Base-by-base conservation (phyloP, 2,797 vertebrate genomes). In the Clarias platycephalus region DNA sequence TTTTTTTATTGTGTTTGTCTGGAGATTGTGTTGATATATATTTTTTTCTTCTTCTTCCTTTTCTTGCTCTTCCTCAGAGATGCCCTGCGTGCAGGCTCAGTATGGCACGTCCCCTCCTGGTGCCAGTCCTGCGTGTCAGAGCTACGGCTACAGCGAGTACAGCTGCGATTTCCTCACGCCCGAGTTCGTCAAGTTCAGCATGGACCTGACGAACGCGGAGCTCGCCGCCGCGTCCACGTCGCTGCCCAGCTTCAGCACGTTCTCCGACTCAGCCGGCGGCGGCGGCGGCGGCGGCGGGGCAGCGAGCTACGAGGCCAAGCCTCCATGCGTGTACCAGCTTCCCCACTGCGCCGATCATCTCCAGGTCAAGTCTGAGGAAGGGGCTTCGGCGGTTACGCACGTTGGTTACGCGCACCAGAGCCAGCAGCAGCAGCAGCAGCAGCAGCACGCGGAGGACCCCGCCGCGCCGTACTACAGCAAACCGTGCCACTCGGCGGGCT, bases 141-240 rank as follows among this genome's bases (percentile, higher is more conserved):
- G 94, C 96, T 98, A 98, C 97, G 96, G 95, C 93, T 98, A 97
- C 96, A 97, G 95, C 95, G 97, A 98, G 89, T 97, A 96, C 95
- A 96, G 95, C 96, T 97, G 97, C 92, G 98, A 98, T 92, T 97
- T 99, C 95, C 94, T 99, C 91, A 99, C 97, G 16, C 97, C 98
- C 89, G 98, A 99, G 95, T 99, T 99, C 86, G 97, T 99, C 90
- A 99, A 99, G 96, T 99, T 98, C 95, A 99, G 98, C 96, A 99
- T 99, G 98, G 98, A 99, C 93, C 96, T 99, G 83, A 97, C 97
- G 88, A 99, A 99, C 96, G 98, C 96, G 81, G 98, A 99, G 88
- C 93, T 97, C 91, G 96, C 97, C 16, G 95, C 96, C 88, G 95
- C 95, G 89, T 94, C 97, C 82, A 97, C 97, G 86, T 97, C 97